Evolutionary conservation across 2,113 vertebrate species (phyloP).

Genomic region (Saimiri boliviensis): DNA sequence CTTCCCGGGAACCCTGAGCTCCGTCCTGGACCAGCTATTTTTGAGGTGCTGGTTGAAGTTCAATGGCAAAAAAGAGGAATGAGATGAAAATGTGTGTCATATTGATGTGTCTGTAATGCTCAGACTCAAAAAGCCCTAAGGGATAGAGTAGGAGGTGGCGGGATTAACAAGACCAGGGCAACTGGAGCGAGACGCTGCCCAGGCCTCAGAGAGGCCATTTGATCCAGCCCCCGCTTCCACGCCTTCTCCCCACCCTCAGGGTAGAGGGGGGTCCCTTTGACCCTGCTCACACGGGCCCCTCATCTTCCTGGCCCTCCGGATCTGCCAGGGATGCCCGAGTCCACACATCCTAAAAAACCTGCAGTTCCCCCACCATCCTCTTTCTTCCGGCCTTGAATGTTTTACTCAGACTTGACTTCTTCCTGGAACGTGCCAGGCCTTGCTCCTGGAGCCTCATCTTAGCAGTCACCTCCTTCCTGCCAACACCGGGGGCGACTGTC

Average conservation of each 20-base stretch:
- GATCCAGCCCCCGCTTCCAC: rapidly evolving
- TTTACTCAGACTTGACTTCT: not conserved
- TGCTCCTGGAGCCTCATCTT: not conserved
- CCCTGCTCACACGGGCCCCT: not conserved
- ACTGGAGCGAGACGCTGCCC: not conserved
- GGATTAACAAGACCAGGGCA: not conserved
- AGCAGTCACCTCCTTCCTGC: not conserved
- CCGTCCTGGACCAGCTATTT: not conserved
- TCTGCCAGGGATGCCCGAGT: not conserved
- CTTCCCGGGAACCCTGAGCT: not conserved
- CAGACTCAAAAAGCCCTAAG: not conserved
- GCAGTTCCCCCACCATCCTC: not conserved
- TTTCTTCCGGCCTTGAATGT: not conserved
- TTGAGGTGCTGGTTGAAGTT: not conserved
- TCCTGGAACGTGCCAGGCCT: not conserved
- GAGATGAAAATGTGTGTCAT: not conserved
- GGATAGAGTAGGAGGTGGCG: not conserved
- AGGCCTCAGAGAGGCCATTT: not conserved
- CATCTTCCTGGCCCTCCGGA: not conserved
- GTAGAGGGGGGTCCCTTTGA: rapidly evolving
- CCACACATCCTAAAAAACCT: not conserved
- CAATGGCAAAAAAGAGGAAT: not conserved
- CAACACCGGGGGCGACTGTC: not conserved
- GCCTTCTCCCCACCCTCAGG: not conserved
- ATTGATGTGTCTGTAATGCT: not conserved